Evolutionary conservation across 1,140 invertebrate genomes (phyloP), one percentile per base, ranked within the genome.

Genomic region (Leptopilina boulardi): DNA sequence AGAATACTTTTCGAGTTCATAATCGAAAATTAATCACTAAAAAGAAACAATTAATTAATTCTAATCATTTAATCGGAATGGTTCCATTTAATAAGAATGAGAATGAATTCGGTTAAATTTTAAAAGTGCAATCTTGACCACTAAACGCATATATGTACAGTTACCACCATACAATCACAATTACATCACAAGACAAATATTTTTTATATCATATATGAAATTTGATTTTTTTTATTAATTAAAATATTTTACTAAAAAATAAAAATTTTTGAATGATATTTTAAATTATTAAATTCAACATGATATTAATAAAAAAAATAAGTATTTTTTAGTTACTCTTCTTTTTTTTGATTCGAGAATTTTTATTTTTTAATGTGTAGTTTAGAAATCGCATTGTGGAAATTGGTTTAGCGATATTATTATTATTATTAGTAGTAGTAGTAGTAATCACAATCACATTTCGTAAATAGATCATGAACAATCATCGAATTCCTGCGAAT

Each of bases 1-100:
- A 66, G 23, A 11, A 66, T 66, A 66, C 59, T 66, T 66, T 66
- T 66, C 59, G 59, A 66, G 59, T 8, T 34, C 13, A 66, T 66
- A 13, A 66, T 8, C 11, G 21, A 23, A 66, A 26, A 66, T 66
- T 66, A 66, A 66, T 66, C 23, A 66, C 56, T 66, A 66, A 66
- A 34, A 26, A 9, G 54, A 19, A 66, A 66, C 59, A 13, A 34
- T 66, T 66, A 66, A 66, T 66, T 66, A 66, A 3, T 66, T 10
- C 21, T 66, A 66, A 66, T 66, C 21, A 66, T 66, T 66, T 66
- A 66, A 66, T 34, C 11, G 15, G 56, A 66, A 66, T 34, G 56
- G 34, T 38, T 38, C 34, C 34, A 30, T 66, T 66, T 66, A 66
- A 30, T 66, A 30, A 66, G 23, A 66, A 66, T 66, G 59, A 30